phyloP scores from a whole-genome alignment of 2,113 vertebrate genomes.

The Tiliqua scincoides region DNA sequence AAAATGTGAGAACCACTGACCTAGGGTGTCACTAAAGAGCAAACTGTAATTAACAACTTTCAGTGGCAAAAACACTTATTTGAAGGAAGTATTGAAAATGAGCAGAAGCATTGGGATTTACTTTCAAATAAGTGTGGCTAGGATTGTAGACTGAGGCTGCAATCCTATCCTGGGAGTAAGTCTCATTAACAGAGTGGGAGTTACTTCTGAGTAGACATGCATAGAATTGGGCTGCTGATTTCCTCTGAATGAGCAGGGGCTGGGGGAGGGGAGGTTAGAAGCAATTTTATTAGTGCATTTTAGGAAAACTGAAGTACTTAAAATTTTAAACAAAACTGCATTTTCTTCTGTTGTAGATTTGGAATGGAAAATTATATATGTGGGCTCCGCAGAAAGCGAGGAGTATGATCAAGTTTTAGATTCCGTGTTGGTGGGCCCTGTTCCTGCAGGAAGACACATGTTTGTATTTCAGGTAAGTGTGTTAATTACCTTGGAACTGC shows the following conservation, averaged over 20 bases:
- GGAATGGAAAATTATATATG: conserved; percentile 87
- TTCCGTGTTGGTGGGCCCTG: conserved; percentile 84
- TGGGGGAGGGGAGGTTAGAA: neutral
- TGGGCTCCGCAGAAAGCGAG: conserved; percentile 86
- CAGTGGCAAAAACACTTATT: neutral
- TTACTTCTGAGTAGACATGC: too few species aligned
- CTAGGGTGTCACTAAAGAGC: neutral
- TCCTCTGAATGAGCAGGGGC: neutral
- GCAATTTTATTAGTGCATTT: neutral
- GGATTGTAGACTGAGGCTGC: neutral
- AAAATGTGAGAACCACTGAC: too few species aligned
- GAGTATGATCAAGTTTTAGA: conserved; percentile 85
- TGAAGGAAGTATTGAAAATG: too few species aligned
- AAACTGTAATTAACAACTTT: neutral
- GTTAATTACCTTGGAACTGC: conserved; percentile 8
- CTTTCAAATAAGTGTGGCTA: neutral
- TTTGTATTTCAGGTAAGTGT: conserved; percentile 85
- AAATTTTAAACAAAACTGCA: neutral
- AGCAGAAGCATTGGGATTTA: too few species aligned
- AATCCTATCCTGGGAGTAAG: neutral
- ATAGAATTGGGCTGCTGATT: neutral
- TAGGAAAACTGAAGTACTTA: neutral
- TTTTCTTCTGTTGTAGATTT: conserved; percentile 75
- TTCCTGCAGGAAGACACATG: conserved; percentile 85
- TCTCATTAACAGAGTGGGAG: too few species aligned